A percentile compares a stretch with the other conserved stretches of the same genome.
These are phyloP conservation scores for Synanthedon andrenaeformis DNA, from an alignment of 2,888 invertebrate genomes.

Conservation along the genomic window DNA sequence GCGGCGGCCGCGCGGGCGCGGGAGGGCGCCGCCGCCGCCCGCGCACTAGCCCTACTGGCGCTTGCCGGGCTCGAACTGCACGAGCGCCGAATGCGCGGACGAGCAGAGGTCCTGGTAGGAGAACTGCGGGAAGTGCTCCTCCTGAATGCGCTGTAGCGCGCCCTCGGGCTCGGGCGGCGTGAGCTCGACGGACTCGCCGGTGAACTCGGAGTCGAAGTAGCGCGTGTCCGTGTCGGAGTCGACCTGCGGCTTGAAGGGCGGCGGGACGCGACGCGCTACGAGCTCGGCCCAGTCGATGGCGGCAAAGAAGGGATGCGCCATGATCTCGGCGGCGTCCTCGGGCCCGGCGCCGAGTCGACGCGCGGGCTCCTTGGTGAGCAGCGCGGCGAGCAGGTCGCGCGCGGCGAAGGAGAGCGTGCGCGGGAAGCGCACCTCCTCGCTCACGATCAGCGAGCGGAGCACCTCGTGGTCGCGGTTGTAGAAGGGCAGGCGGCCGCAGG, in stretches of 20 bases:
- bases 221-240: slow-evolving; percentile 94
- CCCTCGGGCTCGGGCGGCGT: slow-evolving; percentile 87
- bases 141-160: slow-evolving; percentile 74
- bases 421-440: slow-evolving; percentile 96
- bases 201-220: slow-evolving; percentile 99
- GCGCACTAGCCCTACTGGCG: slow-evolving; percentile 24
- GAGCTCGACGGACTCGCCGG: slow-evolving; percentile 94
- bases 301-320: slow-evolving; percentile 94
- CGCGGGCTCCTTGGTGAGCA: slow-evolving; percentile 92
- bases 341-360: slow-evolving; percentile 93
- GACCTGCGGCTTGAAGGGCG: slow-evolving; percentile 94
- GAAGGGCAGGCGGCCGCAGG: slow-evolving; percentile 98
- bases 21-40: slow-evolving; percentile 13
- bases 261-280: slow-evolving; percentile 89
- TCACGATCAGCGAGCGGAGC: slow-evolving; percentile 94
- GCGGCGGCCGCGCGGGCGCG: slow-evolving; percentile 9
- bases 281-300: slow-evolving; percentile 96
- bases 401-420: slow-evolving; percentile 89
- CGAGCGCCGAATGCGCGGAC: slow-evolving; percentile 71
- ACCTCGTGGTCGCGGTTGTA: slow-evolving; percentile 98
- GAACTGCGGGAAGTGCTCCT: slow-evolving; percentile 85
- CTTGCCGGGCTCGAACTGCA: slow-evolving; percentile 53
- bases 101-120: slow-evolving; percentile 81
- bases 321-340: slow-evolving; percentile 94
- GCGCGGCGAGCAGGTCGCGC: slow-evolving; percentile 85